Evolutionary conservation across 1,140 invertebrate genomes (phyloP).

Genomic region (Anagrus nilaparvatae): DNA sequence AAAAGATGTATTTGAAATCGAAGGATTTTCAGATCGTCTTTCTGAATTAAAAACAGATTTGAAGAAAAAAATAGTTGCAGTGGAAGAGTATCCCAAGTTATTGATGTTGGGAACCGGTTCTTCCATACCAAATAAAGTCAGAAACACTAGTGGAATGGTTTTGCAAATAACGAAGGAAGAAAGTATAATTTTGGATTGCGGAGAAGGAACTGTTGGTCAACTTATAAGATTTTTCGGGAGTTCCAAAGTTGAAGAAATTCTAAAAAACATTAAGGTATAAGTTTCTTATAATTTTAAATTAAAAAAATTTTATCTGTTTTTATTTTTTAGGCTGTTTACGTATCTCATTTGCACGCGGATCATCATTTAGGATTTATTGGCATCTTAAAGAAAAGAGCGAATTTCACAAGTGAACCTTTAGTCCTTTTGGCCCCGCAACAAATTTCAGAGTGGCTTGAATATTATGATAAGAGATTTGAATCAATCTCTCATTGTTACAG

Average conservation of each 20-base stretch:
- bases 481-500: conserved; percentile 48
- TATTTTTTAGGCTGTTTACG: conserved; percentile 62
- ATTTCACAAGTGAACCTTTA: conserved; percentile 43
- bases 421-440: conserved; percentile 66
- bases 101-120: conserved; percentile 88
- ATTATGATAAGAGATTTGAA: conserved; percentile 66
- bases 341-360: conserved; percentile 92
- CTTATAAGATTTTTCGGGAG: conserved; percentile 72
- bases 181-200: conserved; percentile 84
- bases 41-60: conserved; percentile 36
- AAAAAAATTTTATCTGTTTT: too few relatives aligned
- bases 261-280: conserved; percentile 64
- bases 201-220: conserved; percentile 85
- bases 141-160: conserved; percentile 81
- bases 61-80: conserved; percentile 18
- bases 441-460: conserved; percentile 63
- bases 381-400: conserved; percentile 52
- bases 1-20: conserved; percentile 50
- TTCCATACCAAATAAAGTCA: conserved; percentile 79
- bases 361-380: conserved; percentile 81
- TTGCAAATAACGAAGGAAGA: conserved; percentile 55
- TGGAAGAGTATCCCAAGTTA: conserved; percentile 61
- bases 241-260: conserved; percentile 46
- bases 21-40: conserved; percentile 49
- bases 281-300: conserved; percentile 64